These are phyloP conservation scores for Gymnoscopelus microlampas DNA, from an alignment of 2,797 vertebrate genomes.

Conservation along the genomic window DNA sequence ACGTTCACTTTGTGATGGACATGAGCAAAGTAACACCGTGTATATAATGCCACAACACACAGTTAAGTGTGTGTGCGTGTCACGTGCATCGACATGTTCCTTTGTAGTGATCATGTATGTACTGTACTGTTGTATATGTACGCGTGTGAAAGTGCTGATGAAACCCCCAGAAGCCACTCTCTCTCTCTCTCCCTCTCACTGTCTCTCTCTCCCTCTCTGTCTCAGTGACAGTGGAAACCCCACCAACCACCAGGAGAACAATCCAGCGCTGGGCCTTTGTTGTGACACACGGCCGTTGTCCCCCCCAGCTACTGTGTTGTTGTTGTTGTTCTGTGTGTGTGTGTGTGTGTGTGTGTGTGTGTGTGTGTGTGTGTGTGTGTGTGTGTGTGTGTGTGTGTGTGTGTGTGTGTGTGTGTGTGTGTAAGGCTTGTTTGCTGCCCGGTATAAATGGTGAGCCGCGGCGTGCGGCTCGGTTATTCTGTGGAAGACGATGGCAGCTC, in stretches of 20 bases:
- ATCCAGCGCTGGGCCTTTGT: slow-evolving; percentile 79
- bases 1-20: slow-evolving; percentile 49
- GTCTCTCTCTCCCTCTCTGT: slow-evolving; percentile 11
- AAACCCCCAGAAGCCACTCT: slow-evolving; percentile 55
- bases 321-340: too few relatives aligned
- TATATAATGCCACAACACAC: slow-evolving; percentile 3
- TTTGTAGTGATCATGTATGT: slow-evolving; percentile 16
- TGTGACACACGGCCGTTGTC: slow-evolving; percentile 69
- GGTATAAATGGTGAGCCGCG: slow-evolving; percentile 63
- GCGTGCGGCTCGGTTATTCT: slow-evolving; percentile 59
- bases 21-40: slow-evolving; percentile 38
- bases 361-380: slow-evolving; percentile 38
- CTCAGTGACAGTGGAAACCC: slow-evolving; percentile 69
- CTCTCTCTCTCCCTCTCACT: too few relatives aligned
- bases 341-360: slow-evolving; percentile 29
- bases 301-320: not conserved
- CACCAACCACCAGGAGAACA: slow-evolving; percentile 70
- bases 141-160: slow-evolving; percentile 76
- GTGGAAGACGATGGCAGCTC: slow-evolving; percentile 71
- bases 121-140: not conserved
- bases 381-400: slow-evolving; percentile 41
- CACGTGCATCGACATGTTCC: slow-evolving; percentile 22
- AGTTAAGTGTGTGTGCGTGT: not conserved
- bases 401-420: slow-evolving; percentile 5
- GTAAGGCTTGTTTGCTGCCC: slow-evolving; percentile 9